Base-by-base conservation (phyloP, 2,888 invertebrate genomes). In the Eristalis intricaria region DNA sequence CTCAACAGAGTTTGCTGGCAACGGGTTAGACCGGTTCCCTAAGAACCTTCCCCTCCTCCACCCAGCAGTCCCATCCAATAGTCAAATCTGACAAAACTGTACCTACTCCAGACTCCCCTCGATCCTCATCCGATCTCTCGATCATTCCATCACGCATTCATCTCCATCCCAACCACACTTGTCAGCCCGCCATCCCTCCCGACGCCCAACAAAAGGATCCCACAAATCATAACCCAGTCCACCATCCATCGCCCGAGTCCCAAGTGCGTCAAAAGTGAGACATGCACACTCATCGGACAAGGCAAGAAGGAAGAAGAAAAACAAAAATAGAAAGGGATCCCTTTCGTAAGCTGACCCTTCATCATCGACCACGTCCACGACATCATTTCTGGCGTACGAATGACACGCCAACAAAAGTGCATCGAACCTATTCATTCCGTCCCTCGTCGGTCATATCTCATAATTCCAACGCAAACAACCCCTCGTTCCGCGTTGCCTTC, bases 341-440 rank as follows among this genome's bases (percentile, higher is more conserved):
- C 70, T 75, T 56, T 50, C 70, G 75, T 56, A 78, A 74, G 76
- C 63, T 86, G 86, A 86, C 86, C 86, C 86, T 86, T 65, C 73
- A 35, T 77, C 82, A 75, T 71, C 85, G 61, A 43, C 65, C 60
- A 76, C 83, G 65, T 60, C 58, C 5, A 71, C 75, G 78, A 74
- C 78, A 86, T 71, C 83, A 83, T 79, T 71, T 73, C 87, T 84
- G 75, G 71, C 87, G 79, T 69, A 87, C 87, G 87, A 76, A 84
- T 73, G 87, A 76, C 87, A 84, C 79, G 84, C 68, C 63, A 87
- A 79, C 84, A 80, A 84, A 84, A 82, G 86, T 86, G 75, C 86
- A 82, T 74, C 82, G 65, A 78, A 76, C 87, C 61, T 69, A 19
- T 81, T 73, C 64, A 74, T 73, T 26, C 50, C 64, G 58, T 63